Evolutionary conservation across 2,888 invertebrate species (phyloP).

Genomic region (Philereme transversata): DNA sequence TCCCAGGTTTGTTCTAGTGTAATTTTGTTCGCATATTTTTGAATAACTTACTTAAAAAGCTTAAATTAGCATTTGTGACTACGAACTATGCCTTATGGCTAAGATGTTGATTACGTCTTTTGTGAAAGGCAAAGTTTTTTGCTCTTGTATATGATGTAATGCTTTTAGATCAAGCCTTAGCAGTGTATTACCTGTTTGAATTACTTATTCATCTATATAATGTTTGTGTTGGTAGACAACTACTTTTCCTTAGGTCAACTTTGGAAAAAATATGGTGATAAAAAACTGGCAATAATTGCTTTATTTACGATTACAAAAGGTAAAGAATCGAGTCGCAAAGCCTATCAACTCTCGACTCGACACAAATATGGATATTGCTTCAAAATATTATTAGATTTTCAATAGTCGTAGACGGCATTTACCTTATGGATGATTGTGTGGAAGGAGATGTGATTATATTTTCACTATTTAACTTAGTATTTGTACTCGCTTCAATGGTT

Average conservation of each 20-base stretch:
- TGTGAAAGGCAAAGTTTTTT: slow-evolving; percentile 10
- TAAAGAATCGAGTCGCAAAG: slow-evolving; percentile 51
- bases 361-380: slow-evolving; percentile 10
- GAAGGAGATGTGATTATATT: not conserved
- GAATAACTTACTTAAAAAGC: no score
- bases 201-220: not conserved
- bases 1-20: no score
- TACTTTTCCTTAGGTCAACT: no score
- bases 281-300: slow-evolving; percentile 46
- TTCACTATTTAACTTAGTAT: not conserved
- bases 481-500: not conserved
- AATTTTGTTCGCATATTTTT: no score
- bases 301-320: slow-evolving; percentile 52
- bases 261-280: not conserved
- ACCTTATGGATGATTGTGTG: slow-evolving; percentile 9
- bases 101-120: slow-evolving; percentile 3
- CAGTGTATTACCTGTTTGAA: not conserved
- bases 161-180: not conserved
- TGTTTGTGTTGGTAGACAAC: no score
- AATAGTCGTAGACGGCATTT: slow-evolving; percentile 7
- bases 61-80: no score
- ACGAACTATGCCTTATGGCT: no score
- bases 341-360: slow-evolving; percentile 40
- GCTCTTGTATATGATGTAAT: slow-evolving; percentile 6
- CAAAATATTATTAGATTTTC: not conserved